Conservation (phyloP, 1,140 invertebrate genomes). For the Aphis gossypii region DNA sequence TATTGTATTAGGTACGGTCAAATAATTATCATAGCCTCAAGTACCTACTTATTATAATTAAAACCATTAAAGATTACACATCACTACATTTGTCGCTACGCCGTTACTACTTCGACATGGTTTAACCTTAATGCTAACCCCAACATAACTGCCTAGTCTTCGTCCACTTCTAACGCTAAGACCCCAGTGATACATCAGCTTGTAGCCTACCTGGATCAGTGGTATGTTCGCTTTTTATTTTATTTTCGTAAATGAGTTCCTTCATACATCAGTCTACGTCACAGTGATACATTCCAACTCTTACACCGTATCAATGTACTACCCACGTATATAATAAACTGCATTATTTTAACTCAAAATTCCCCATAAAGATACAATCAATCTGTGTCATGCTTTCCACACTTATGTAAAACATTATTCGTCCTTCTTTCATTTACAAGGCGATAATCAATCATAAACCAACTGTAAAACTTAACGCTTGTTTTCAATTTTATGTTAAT, state of each 20-base stretch:
- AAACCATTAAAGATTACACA: neutral
- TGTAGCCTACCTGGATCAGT: neutral
- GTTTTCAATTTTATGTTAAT: neutral
- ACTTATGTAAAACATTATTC: neutral
- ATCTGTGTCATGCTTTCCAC: neutral
- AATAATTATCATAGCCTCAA: neutral
- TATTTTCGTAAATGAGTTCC: neutral
- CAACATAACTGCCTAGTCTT: neutral
- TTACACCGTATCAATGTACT: neutral
- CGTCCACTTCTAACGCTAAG: neutral
- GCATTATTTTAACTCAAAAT: neutral
- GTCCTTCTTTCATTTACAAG: neutral
- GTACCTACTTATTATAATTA: slow-evolving; percentile 11
- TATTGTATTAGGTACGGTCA: neutral
- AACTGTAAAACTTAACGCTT: neutral
- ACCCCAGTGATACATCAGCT: neutral
- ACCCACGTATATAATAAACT: neutral
- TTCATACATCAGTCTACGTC: neutral
- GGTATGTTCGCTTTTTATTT: neutral
- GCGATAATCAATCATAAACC: slow-evolving; percentile 10
- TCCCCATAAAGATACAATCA: neutral
- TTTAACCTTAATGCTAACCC: neutral
- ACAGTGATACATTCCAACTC: neutral
- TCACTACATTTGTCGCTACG: neutral
- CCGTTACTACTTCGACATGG: neutral